A percentile compares a stretch with the other conserved stretches of the same genome.
phyloP scores from a whole-genome alignment of 2,113 vertebrate genomes.

The Diglossa brunneiventris region DNA sequence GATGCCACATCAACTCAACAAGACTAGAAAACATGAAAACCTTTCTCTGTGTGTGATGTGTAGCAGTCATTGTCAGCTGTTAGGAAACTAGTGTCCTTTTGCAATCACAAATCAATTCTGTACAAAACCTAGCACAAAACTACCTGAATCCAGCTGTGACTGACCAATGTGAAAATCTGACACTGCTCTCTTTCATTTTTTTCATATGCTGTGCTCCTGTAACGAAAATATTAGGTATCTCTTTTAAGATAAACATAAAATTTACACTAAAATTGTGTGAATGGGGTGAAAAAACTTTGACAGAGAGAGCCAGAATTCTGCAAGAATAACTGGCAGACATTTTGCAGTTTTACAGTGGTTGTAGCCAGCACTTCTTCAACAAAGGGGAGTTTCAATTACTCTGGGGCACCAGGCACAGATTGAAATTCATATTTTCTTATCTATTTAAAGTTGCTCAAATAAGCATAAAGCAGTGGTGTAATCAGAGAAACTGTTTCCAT shows the following conservation, averaged over 20 bases:
- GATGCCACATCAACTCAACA: neutral
- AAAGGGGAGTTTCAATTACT: constrained; percentile 61
- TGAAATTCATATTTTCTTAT: constrained; percentile 63
- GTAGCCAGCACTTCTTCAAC: constrained; percentile 45
- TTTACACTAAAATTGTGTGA: neutral
- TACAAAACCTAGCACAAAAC: neutral
- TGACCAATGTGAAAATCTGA: neutral
- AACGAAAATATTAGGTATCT: neutral
- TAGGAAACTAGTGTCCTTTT: neutral
- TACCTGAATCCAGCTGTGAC: neutral
- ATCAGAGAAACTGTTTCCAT: constrained; percentile 55
- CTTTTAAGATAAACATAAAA: neutral
- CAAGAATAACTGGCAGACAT: neutral
- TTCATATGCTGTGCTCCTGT: neutral
- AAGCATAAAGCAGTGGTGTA: constrained; percentile 56
- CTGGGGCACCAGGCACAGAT: constrained; percentile 61
- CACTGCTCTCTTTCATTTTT: neutral
- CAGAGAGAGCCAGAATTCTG: constrained; percentile 11
- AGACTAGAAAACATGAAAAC: neutral
- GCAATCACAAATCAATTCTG: neutral
- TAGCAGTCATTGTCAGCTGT: neutral
- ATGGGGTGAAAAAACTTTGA: constrained; percentile 11
- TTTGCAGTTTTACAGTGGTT: constrained; percentile 11
- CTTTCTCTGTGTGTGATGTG: neutral
- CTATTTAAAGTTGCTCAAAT: constrained; percentile 63